Evolutionary conservation across 2,113 vertebrate species (phyloP), one percentile per base, ranked within the genome.

Genomic region (Lophochroa leadbeateri): DNA sequence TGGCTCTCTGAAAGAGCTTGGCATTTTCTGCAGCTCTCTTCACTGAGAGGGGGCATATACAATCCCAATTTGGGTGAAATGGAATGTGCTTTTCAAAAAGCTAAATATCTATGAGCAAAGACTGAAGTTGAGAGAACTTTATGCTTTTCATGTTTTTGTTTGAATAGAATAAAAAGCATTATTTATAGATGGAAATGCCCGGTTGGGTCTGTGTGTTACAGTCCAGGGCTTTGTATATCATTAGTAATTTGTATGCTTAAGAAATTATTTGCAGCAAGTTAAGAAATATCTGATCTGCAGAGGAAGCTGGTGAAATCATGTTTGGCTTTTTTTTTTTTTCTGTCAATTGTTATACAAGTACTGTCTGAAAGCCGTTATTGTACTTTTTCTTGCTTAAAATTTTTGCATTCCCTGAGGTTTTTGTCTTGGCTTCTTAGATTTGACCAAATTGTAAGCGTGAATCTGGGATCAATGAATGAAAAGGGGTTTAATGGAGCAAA

Each of bases 41-140:
- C 41, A 7, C 37, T 2, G 35, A 25, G 21, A 57, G 21, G 8
- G 75, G 69, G 31, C 35, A 6, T 0, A 5, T 13, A 4, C 37
- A 20, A 0, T 24, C 52, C 71, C 46, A 17, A 4, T 20, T 25
- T 2, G 0, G 28, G 27, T n/a, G 12, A 17, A 55, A 39, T 2
- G 13, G 44, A 63, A 64, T 69, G 39, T 44, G 46, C 37, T 63
- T 17, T 65, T 35, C 1, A 3, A 63, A 29, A 74, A 37, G 20
- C 11, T 17, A 7, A 20, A 7, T 8, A 2, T 53, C 52, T 69
- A 7, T 8, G 31, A 6, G 33, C 28, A 6, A 13, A 2, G 68
- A 0, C 57, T 43, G 57, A 33, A 64, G 67, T 10, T 6, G 35
- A 21, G 67, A 18, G 52, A 21, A 31, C 13, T 46, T n/a, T 10